A percentile compares a stretch with the other conserved stretches of the same genome.
Evolutionary conservation across 2,113 vertebrate species (phyloP).

Genomic region (Natator depressus): DNA sequence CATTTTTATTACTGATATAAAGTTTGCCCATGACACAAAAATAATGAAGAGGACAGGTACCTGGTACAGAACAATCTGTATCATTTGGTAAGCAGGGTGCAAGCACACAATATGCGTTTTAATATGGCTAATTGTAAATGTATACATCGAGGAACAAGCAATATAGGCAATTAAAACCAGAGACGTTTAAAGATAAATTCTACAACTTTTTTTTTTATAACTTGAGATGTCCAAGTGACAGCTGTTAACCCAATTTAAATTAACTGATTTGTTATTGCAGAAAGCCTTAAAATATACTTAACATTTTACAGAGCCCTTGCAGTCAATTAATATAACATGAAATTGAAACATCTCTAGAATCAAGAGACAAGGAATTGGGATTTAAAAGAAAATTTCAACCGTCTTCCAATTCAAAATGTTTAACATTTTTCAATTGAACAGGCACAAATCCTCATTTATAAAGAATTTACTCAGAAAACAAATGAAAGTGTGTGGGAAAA

Average conservation of each 20-base stretch:
- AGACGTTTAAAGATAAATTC: conserved; percentile 31
- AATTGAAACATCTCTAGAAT: conserved; percentile 65
- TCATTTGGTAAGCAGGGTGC: background rate
- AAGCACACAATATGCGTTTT: background rate
- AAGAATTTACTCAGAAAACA: conserved; percentile 47
- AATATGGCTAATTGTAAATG: background rate
- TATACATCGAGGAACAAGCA: background rate
- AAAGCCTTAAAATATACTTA: conserved; percentile 68
- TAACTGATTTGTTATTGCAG: conserved; percentile 61
- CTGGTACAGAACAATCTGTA: background rate
- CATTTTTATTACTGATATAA: background rate
- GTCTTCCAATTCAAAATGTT: conserved; percentile 47
- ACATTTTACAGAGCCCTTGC: conserved; percentile 50
- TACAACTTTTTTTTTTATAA: conserved; percentile 29
- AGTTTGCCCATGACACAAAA: background rate
- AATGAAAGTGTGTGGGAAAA: conserved; percentile 39
- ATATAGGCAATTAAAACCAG: background rate
- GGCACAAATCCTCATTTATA: conserved; percentile 30
- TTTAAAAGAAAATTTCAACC: conserved; percentile 61
- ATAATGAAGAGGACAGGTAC: background rate
- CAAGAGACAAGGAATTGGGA: conserved; percentile 54
- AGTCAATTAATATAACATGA: conserved; percentile 68
- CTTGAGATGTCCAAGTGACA: conserved; percentile 57
- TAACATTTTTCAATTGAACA: conserved; percentile 23
- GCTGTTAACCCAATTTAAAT: conserved; percentile 60